A percentile compares a stretch with the other conserved stretches of the same genome.
Conservation (phyloP, 2,888 invertebrate genomes). For the Steinernema hermaphroditum region DNA sequence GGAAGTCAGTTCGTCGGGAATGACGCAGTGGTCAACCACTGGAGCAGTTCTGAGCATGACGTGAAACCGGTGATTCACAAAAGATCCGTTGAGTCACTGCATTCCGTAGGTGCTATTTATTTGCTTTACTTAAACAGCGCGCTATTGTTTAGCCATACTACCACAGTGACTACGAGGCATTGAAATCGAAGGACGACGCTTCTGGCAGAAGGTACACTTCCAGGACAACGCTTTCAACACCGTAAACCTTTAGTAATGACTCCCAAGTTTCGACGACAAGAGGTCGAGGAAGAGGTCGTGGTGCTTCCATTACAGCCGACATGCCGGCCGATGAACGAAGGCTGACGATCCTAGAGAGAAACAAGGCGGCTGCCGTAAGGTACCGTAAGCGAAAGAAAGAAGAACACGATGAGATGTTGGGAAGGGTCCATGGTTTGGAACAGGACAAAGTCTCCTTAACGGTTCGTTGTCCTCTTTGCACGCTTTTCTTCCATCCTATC, state of each 20-base stretch:
- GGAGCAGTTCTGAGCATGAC: conserved; percentile 17
- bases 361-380: conserved; percentile 65
- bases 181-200: conserved; percentile 1
- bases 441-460: conserved; percentile 53
- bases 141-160: neutral
- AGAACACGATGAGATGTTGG: conserved; percentile 63
- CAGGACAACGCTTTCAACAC: no score
- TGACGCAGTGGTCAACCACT: neutral
- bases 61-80: conserved; percentile 28
- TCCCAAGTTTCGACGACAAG: conserved; percentile 32
- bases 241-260: conserved; percentile 32
- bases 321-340: conserved; percentile 64
- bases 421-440: conserved; percentile 59
- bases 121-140: neutral
- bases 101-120: neutral
- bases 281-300: conserved; percentile 52
- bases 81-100: neutral
- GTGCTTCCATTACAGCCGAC: conserved; percentile 54
- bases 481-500: no score
- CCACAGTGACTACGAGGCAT: neutral
- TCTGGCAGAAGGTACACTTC: neutral
- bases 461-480: conserved; percentile 35
- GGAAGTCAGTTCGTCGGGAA: conserved; percentile 5
- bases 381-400: conserved; percentile 66
- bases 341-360: conserved; percentile 61